Evolutionary conservation across 2,113 vertebrate species (phyloP), one percentile per base, ranked within the genome.

Genomic region (Pelobates fuscus): DNA sequence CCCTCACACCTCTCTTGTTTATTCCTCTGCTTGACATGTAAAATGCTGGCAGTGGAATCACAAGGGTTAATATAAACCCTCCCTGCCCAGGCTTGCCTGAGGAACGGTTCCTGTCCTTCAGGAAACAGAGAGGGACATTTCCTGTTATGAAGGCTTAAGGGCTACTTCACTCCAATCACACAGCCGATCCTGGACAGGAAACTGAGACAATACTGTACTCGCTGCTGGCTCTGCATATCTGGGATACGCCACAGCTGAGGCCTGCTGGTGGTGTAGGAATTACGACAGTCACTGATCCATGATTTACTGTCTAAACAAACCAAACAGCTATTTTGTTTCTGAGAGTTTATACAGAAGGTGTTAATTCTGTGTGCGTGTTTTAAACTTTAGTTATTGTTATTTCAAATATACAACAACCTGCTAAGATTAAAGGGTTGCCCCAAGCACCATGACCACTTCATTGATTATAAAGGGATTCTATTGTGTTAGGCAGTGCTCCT

Each of bases 131-230:
- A 95, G 92, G 92, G 87, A 90, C 92, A 89, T 91, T 98, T 98
- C 97, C 96, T 98, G 96, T 98, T 98, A 96, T 98, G 95, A 93
- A 93, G 90, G 89, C 84, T 89, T 88, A 91, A 94, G 92, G 87
- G 84, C 88, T 88, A 82, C 88, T 95, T 94, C 94, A 92, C 92
- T 95, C 93, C 93, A 94, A 90, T 94, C 92, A 80, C 89, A 87
- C 91, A 86, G 88, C 89, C 91, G 88, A 92, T 87, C 88, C 91
- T 82, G 81, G 84, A 82, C 93, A 94, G 96, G 95, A 98, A 98
- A 89, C 86, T 60, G 46, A 78, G 88, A 88, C 84, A 24, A 37
- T 58, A 21, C 49, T 4, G 49, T 15, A 12, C 52, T 43, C 24
- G 25, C 23, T 58, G 71, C 63, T 75, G 52, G 63, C 71, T 27